phyloP scores from a whole-genome alignment of 2,797 vertebrate species.

The Pipistrellus pygmaeus region DNA sequence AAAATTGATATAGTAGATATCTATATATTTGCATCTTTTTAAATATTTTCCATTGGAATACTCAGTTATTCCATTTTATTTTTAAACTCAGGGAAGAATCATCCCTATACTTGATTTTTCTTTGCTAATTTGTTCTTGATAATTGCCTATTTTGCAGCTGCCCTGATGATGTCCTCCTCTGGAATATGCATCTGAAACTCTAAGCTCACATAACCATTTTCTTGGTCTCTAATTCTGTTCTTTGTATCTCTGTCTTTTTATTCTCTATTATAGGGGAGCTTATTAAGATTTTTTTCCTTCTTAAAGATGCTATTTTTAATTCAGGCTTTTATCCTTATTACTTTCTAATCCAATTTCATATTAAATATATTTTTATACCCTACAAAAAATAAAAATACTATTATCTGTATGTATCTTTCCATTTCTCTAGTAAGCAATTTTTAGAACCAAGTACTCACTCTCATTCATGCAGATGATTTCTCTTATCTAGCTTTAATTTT shows the following conservation, averaged over 20 bases:
- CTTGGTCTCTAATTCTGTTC: background rate
- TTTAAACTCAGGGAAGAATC: background rate
- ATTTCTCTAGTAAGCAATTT: constrained; percentile 23
- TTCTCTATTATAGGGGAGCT: background rate
- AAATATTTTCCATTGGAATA: background rate
- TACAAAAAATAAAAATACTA: background rate
- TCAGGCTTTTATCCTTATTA: background rate
- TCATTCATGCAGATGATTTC: background rate
- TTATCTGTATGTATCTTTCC: background rate
- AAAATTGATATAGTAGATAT: background rate
- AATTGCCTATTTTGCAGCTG: background rate
- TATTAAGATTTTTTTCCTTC: background rate
- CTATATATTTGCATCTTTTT: background rate
- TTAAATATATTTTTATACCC: background rate
- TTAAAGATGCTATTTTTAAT: background rate
- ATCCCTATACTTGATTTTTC: background rate
- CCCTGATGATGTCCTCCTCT: background rate
- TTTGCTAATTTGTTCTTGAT: background rate
- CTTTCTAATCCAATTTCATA: background rate
- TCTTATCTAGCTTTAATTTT: background rate
- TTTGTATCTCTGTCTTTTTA: background rate
- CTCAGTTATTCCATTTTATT: background rate
- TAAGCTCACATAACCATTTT: background rate
- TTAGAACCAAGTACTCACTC: background rate
- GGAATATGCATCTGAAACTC: background rate